Evolutionary conservation across 1,140 invertebrate genomes (phyloP).

Genomic region (Scaptomyza pallida): DNA sequence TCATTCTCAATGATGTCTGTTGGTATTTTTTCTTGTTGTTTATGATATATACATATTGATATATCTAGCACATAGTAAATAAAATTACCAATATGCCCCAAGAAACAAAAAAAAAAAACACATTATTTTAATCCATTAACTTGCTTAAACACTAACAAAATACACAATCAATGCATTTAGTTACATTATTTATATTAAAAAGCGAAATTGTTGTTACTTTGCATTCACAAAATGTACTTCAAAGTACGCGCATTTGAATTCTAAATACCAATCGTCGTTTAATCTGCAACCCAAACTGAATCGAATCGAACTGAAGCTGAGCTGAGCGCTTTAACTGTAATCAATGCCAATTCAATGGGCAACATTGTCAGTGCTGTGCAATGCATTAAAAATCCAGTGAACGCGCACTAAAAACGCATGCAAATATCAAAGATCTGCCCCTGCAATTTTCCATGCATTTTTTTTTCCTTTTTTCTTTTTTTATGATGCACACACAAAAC

Average conservation of each 20-base stretch:
- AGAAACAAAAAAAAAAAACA: too few species aligned
- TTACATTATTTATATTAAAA: neutral
- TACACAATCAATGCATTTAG: neutral
- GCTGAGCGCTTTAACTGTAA: conserved; percentile 39
- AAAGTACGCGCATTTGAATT: neutral
- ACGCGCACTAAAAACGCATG: conserved; percentile 64
- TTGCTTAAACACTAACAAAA: neutral
- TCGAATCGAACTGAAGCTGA: too few species aligned
- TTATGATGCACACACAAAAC: conserved; percentile 53
- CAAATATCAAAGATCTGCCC: conserved; percentile 43
- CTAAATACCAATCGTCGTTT: conserved; percentile 14
- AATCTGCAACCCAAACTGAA: conserved; percentile 36
- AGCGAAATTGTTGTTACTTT: neutral
- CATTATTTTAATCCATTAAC: too few species aligned
- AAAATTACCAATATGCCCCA: too few species aligned
- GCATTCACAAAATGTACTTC: neutral
- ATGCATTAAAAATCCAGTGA: conserved; percentile 64
- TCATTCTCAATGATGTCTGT: neutral
- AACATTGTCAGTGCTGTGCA: conserved; percentile 54
- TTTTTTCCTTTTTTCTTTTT: conserved; percentile 38
- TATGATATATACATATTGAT: too few species aligned
- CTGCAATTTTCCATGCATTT: conserved; percentile 73
- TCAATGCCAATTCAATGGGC: conserved; percentile 62
- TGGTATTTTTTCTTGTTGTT: conserved; percentile 9
- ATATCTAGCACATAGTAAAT: too few species aligned